phyloP scores from a whole-genome alignment of 2,888 invertebrate species.

The Cephus rjabovi region DNA sequence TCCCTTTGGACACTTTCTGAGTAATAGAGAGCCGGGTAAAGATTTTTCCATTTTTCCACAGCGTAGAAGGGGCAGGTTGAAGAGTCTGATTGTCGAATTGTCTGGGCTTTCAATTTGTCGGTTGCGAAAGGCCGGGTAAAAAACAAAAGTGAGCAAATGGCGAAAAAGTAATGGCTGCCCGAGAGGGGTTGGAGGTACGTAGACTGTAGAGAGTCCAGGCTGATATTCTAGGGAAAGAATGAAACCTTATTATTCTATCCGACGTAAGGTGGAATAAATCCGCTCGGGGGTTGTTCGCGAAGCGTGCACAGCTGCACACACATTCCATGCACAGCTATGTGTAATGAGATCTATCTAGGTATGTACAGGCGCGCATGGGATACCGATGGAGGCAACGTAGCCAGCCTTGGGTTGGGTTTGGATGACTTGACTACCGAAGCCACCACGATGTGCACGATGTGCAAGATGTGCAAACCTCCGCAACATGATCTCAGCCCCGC shows the following conservation, averaged over 20 bases:
- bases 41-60: neutral
- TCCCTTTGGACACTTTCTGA: constrained; percentile 11
- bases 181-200: neutral
- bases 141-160: neutral
- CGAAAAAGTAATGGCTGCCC: too few relatives aligned
- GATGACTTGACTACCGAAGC: constrained; percentile 60
- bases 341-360: neutral
- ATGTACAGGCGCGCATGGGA: constrained; percentile 34
- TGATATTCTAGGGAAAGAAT: neutral
- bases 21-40: neutral
- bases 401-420: constrained; percentile 46
- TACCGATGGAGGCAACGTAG: constrained; percentile 48
- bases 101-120: too few relatives aligned
- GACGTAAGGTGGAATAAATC: constrained; percentile 48
- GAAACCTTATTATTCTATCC: constrained; percentile 51
- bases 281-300: constrained; percentile 31
- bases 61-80: neutral
- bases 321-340: constrained; percentile 6
- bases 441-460: constrained; percentile 20
- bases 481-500: constrained; percentile 11
- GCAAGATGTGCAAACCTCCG: constrained; percentile 10
- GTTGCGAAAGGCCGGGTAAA: constrained; percentile 11
- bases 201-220: too few relatives aligned
- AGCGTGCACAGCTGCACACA: neutral
- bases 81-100: too few relatives aligned